Evolutionary conservation across 2,888 invertebrate species (phyloP), one percentile per base, ranked within the genome.

Genomic region (Habrosyne pyritoides): DNA sequence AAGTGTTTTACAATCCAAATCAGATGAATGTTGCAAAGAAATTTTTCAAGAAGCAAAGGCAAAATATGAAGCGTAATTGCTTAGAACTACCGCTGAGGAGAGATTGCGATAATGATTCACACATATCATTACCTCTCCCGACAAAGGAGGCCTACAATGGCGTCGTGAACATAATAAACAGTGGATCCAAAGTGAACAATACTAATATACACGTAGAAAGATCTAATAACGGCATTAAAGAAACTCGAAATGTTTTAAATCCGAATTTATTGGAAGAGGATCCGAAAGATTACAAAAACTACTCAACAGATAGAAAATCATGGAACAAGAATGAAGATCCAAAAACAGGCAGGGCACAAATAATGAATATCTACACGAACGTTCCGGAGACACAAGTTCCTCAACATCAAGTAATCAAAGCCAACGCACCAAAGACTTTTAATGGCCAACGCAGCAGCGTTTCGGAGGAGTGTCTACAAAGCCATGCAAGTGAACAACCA

Each of bases 11-110:
- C 80, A 98, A 98, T 84, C 97, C 98, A 0, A 96, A 97, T 82
- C 98, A 98, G 86, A 98, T 97, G 84, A 98, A 97, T 36, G 97
- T 98, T 0, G 98, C 98, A 0, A 94, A 97, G 64, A 97, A 97
- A 77, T 98, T 98, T 82, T 98, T 98, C 86, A 97, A 97, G 71
- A 97, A 97, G 69, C 97, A 97, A 77, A 94, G 96, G 56, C 94
- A 96, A 49, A 92, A 96, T 65, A 94, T 95, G 82, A 96, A 95
- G 73, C 94, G 95, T 56, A 96, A 95, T 71, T 96, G 96, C 73
- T 89, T 97, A 21, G 95, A 95, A 53, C 86, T 95, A 14, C 94
- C 95, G 0, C 92, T 95, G 33, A 89, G 94, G 57, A 86, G 94
- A 12, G 94, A 94, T 57, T 94, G 91, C 22, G 94, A 94, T 50